Conservation (phyloP, 2,888 invertebrate species). For the Mellilla xanthometata region DNA sequence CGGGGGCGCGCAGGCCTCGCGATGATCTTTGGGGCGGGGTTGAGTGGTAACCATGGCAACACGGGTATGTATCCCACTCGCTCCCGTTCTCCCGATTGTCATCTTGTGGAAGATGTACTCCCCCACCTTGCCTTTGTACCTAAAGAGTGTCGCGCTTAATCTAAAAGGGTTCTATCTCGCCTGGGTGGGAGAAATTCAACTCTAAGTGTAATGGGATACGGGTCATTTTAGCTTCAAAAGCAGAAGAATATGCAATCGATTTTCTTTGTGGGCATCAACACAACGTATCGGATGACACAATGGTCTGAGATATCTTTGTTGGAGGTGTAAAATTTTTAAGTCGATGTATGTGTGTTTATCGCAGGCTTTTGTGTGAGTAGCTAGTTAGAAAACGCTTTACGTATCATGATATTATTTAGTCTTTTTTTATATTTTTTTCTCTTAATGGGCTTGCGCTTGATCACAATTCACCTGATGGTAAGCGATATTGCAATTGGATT, state of each 20-base stretch:
- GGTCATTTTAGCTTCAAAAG: constrained; percentile 33
- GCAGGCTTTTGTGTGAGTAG: constrained; percentile 16
- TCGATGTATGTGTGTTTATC: constrained; percentile 21
- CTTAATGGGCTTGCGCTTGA: no score
- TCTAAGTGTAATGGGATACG: constrained; percentile 40
- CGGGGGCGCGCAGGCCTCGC: constrained; percentile 47
- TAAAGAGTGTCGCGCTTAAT: constrained; percentile 60
- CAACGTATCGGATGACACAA: constrained; percentile 39
- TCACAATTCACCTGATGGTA: no score
- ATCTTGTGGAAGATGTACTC: constrained; percentile 71
- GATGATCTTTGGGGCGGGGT: constrained; percentile 69
- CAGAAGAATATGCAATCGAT: constrained; percentile 48
- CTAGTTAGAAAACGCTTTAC: constrained; percentile 12
- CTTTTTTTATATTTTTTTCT: no score
- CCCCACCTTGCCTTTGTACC: constrained; percentile 68
- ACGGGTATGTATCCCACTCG: constrained; percentile 64
- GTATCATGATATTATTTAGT: not conserved
- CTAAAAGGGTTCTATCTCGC: constrained; percentile 70
- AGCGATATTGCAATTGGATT: no score
- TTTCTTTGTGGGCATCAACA: constrained; percentile 42
- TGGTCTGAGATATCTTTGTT: constrained; percentile 34
- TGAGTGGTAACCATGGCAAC: constrained; percentile 74
- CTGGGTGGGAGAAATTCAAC: constrained; percentile 39
- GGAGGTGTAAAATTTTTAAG: constrained; percentile 33
- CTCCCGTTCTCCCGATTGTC: constrained; percentile 76